phyloP scores from a whole-genome alignment of 2,113 vertebrate genomes.

The Cranoglanis bouderius region DNA sequence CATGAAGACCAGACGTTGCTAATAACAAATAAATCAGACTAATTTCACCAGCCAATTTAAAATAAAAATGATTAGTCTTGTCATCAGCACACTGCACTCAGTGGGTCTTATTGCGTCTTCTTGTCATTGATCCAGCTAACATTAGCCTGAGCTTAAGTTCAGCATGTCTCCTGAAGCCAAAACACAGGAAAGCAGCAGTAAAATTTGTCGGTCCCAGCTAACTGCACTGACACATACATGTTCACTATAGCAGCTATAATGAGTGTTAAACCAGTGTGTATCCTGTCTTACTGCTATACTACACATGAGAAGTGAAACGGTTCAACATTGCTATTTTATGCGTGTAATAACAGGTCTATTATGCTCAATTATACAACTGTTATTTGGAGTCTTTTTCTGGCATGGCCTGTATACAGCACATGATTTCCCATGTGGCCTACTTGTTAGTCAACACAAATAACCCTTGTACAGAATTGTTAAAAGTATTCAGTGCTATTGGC shows the following conservation, averaged over 20 bases:
- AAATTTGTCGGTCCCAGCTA: neutral
- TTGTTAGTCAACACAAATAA: slow-evolving; percentile 14
- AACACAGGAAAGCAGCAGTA: neutral
- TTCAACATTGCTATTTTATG: neutral
- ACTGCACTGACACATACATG: neutral
- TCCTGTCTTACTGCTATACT: neutral
- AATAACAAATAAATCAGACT: neutral
- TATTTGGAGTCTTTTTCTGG: neutral
- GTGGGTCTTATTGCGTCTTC: too few species aligned
- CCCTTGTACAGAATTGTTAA: neutral
- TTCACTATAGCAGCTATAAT: neutral
- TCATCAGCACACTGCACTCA: neutral
- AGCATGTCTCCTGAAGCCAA: neutral
- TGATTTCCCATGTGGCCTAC: neutral
- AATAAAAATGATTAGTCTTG: neutral
- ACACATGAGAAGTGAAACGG: neutral
- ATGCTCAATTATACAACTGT: neutral
- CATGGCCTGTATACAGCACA: neutral
- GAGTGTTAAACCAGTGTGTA: neutral
- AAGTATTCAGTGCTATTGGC: neutral
- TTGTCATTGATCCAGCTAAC: neutral
- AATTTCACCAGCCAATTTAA: neutral
- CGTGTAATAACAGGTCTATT: neutral
- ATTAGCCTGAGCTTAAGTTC: neutral
- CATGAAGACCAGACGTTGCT: too few species aligned